These are phyloP conservation scores for Podarcis raffonei DNA, from an alignment of 2,113 vertebrate genomes.

Conservation along the genomic window DNA sequence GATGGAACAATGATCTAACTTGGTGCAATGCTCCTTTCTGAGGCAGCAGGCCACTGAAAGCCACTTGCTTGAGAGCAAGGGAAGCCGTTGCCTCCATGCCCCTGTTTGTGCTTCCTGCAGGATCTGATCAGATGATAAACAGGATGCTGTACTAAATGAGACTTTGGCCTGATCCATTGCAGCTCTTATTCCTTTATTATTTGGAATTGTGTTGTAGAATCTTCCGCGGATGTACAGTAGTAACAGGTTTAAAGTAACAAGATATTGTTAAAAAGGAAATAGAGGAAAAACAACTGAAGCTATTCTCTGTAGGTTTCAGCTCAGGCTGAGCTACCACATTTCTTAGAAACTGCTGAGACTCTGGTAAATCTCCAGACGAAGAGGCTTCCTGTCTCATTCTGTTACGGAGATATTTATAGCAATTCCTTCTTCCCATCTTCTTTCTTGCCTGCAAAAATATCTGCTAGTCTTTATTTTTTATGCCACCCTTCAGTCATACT, in stretches of 20 bases:
- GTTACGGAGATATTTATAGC: slow-evolving; percentile 42
- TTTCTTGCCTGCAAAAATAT: background rate
- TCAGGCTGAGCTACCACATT: background rate
- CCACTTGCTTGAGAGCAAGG: too few relatives aligned
- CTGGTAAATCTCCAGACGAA: background rate
- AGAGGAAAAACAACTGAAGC: background rate
- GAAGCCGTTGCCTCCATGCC: too few relatives aligned
- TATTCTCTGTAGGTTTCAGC: background rate
- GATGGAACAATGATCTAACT: too few relatives aligned
- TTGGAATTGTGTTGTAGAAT: too few relatives aligned
- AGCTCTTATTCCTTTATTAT: too few relatives aligned
- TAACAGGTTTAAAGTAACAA: background rate
- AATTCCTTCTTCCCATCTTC: background rate
- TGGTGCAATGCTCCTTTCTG: too few relatives aligned
- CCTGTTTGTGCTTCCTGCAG: too few relatives aligned
- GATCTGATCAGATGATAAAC: too few relatives aligned
- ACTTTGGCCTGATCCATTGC: too few relatives aligned
- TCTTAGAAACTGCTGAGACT: background rate
- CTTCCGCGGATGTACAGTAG: background rate
- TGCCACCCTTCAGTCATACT: too few relatives aligned
- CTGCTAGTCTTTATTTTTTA: slow-evolving; percentile 2
- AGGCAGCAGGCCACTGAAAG: too few relatives aligned
- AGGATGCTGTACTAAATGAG: too few relatives aligned
- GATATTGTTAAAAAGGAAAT: background rate
- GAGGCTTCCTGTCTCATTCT: background rate